Conservation (phyloP, 1,140 invertebrate genomes). For the Drosophila melanica region DNA sequence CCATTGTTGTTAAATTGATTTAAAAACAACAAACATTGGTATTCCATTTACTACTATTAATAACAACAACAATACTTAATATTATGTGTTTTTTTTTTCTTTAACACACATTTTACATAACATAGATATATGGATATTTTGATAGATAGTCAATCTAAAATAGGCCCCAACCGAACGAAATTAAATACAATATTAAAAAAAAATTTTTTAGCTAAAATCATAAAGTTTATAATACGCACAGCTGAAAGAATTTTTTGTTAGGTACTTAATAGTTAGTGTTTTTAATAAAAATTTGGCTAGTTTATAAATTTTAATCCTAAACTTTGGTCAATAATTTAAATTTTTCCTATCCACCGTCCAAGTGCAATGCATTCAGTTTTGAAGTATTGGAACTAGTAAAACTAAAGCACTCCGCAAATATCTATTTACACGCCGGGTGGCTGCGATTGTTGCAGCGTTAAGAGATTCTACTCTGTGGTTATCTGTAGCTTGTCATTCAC, state of each 20-base stretch:
- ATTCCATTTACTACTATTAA: conserved; percentile 24
- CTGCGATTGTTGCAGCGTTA: background rate
- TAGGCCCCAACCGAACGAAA: background rate
- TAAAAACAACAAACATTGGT: conserved; percentile 12
- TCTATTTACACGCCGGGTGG: conserved; percentile 55
- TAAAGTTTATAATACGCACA: background rate
- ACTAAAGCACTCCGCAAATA: conserved; percentile 40
- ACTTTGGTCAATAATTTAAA: conserved; percentile 32
- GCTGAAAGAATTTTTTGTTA: background rate
- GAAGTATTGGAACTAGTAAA: conserved; percentile 3
- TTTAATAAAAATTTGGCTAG: conserved; percentile 13
- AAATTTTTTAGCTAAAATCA: too few species aligned
- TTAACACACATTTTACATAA: background rate
- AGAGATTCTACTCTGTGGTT: conserved; percentile 48
- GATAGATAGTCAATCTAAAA: background rate
- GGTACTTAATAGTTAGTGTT: conserved; percentile 11
- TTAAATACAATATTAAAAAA: background rate
- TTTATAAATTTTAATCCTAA: conserved; percentile 22
- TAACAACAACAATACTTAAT: conserved; percentile 25
- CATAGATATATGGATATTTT: background rate
- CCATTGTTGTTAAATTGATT: conserved; percentile 29
- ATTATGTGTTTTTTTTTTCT: background rate
- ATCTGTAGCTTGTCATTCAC: conserved; percentile 57
- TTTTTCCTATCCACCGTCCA: conserved; percentile 4
- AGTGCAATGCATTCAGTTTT: conserved; percentile 6